Conservation (phyloP, 2,797 vertebrate genomes). For the Limnodromus scolopaceus region DNA sequence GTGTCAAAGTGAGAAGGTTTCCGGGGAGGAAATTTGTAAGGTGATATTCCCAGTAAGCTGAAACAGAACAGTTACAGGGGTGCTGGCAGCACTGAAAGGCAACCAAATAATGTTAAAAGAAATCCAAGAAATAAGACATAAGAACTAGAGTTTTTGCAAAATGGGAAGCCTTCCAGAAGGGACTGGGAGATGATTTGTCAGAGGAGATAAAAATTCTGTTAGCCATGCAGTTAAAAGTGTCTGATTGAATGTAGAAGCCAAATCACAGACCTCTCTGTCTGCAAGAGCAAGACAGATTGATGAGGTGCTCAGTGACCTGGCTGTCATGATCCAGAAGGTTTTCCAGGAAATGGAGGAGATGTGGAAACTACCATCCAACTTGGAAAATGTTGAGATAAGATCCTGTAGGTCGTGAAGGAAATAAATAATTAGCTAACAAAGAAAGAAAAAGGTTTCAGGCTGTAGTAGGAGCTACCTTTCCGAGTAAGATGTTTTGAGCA, state of each 20-base stretch:
- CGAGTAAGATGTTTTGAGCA: not conserved
- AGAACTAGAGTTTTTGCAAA: not conserved
- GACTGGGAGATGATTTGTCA: not conserved
- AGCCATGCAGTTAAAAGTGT: not conserved
- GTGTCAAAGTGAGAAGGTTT: not conserved
- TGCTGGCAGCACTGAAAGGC: not conserved
- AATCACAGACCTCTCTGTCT: not conserved
- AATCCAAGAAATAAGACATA: not conserved
- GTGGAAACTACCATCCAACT: not conserved
- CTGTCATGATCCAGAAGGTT: not conserved
- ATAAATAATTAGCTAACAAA: not conserved
- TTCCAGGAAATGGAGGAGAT: conserved; percentile 15
- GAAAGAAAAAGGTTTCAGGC: not conserved
- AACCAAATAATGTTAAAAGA: not conserved
- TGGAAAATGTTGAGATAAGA: not conserved
- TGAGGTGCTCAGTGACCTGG: conserved; percentile 16
- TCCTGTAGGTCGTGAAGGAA: not conserved
- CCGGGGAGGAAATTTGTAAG: not conserved
- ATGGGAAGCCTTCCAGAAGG: not conserved
- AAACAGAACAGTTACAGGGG: not conserved
- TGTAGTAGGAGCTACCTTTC: not conserved
- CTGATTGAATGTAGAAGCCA: not conserved
- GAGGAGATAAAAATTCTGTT: not conserved
- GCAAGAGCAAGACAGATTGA: not conserved
- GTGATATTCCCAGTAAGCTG: not conserved